Evolutionary conservation across 2,888 invertebrate species (phyloP).

Genomic region (Zhengitettix transpicula): DNA sequence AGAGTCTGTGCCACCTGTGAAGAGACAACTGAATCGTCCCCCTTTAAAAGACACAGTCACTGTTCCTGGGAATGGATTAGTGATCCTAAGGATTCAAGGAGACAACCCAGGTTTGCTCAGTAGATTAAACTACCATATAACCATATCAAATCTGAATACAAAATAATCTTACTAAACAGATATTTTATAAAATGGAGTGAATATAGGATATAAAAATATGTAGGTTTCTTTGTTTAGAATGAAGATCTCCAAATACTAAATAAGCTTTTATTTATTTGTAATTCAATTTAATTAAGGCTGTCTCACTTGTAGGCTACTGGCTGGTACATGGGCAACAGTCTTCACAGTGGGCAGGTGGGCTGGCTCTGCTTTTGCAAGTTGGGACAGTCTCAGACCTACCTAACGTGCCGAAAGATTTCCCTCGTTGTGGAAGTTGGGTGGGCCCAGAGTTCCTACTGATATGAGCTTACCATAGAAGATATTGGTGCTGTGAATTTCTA

Average conservation of each 20-base stretch:
- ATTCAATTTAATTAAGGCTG: too few species aligned
- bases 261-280: too few species aligned
- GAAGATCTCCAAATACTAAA: too few species aligned
- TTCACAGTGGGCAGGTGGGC: slow-evolving; percentile 54
- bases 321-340: slow-evolving; percentile 61
- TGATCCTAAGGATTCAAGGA: slow-evolving; percentile 53
- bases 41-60: slow-evolving; percentile 52
- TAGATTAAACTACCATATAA: neutral
- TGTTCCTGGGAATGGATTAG: slow-evolving; percentile 51
- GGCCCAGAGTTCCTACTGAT: slow-evolving; percentile 61
- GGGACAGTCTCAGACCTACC: slow-evolving; percentile 48
- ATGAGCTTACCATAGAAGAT: slow-evolving; percentile 18
- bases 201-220: too few species aligned
- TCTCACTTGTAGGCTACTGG: slow-evolving; percentile 47
- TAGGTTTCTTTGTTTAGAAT: too few species aligned
- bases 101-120: slow-evolving; percentile 46
- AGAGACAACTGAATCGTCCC: slow-evolving; percentile 34
- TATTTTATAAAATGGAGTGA: too few species aligned
- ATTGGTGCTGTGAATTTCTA: too few species aligned
- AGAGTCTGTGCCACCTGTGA: slow-evolving; percentile 31
- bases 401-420: slow-evolving; percentile 51
- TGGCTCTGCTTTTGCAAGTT: slow-evolving; percentile 57
- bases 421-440: slow-evolving; percentile 58
- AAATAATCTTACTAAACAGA: too few species aligned
- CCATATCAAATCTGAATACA: too few species aligned